Percentiles rank a stretch among this genome's conserved stretches.
phyloP scores from a whole-genome alignment of 2,797 vertebrate genomes.

The Mus caroli region DNA sequence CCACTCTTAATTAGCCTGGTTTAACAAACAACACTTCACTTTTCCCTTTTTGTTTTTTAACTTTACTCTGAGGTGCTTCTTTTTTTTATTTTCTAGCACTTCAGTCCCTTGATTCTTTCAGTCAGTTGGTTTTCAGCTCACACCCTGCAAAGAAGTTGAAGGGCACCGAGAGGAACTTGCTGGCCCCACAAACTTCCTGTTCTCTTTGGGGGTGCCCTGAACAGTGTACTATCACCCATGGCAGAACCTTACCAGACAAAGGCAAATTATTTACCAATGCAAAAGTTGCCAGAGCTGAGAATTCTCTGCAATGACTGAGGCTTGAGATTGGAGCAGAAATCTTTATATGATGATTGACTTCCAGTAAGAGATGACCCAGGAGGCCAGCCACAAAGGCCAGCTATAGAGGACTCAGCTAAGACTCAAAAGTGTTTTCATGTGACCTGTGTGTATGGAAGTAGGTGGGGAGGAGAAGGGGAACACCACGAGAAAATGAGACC shows the following conservation, averaged over 20 bases:
- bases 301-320: conserved; percentile 27
- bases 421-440: not conserved
- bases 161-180: not conserved
- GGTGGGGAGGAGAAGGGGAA: not conserved
- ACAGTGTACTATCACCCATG: not conserved
- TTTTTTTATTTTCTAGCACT: not conserved
- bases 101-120: not conserved
- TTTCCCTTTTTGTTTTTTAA: not conserved
- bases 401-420: not conserved
- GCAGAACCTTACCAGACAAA: conserved; percentile 8
- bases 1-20: not conserved
- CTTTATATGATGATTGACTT: conserved; percentile 40
- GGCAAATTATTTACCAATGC: conserved; percentile 57
- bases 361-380: not conserved
- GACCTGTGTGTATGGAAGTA: not conserved
- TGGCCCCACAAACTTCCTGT: not conserved
- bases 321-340: conserved; percentile 41
- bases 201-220: not conserved
- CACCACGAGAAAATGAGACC: not conserved
- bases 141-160: conserved; percentile 4
- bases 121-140: not conserved
- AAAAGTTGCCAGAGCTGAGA: not conserved
- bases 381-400: not conserved
- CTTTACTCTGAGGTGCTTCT: not conserved
- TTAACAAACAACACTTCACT: conserved; percentile 11